Base-by-base conservation (phyloP, 2,888 invertebrate species). In the Atherix ibis region DNA sequence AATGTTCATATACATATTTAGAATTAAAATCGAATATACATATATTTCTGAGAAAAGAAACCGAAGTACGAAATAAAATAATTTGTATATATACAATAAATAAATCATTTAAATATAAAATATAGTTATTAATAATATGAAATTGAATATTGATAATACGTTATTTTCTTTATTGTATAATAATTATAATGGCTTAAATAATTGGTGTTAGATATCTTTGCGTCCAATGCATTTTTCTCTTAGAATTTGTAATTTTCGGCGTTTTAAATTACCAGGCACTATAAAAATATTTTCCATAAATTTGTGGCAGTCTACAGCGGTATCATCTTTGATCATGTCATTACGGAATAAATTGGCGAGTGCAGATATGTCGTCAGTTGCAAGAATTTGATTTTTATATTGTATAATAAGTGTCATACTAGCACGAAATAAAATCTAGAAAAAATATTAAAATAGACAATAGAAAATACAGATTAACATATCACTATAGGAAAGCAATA, bases 271-370 rank as follows among this genome's bases (percentile, higher is more conserved):
- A 38, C 82, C 82, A 46, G 84, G 78, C 54, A 80, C 69, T 63
- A 73, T 76, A 60, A 89, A 89, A 54, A 87, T 80, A 50, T 76
- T 71, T 79, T 81, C 70, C 71, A 91, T 81, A 60, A 92, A 92
- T 44, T 74, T 71, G 58, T 92, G 91, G 55, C 92, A 92, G 53
- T 87, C 72, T 34, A 85, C 65, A 33, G 81, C 80, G 48, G 74
- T 71, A 38, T 75, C 73, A 56, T 80, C 82, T 51, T 74, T 76
- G 18, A 80, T 77, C 50, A 89, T 82, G 30, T 71, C 70, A 50
- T 53, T 52, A 10, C 83, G 83, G 52, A 92, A 87, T 51, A 83
- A 75, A 47, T 78, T 76, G 3, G 84, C 82, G 42, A 89, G 61
- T 22, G 82, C 71, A 15, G 80, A 72, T 52, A 92, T 82, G 53